Conservation (phyloP, 1,140 invertebrate species). For the Parasteatoda tepidariorum region DNA sequence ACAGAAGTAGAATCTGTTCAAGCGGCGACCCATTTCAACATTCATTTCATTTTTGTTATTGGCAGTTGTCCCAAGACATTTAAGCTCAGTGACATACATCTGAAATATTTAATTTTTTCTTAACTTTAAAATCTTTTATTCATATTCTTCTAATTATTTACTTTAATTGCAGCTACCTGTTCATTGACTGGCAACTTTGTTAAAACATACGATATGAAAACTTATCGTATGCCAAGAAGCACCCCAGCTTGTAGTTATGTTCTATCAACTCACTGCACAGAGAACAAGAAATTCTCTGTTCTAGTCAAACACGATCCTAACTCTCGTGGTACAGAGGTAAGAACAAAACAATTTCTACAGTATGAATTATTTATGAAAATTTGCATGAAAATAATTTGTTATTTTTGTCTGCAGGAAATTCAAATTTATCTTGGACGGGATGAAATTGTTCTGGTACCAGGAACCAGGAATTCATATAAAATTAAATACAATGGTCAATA, state of each 20-base stretch:
- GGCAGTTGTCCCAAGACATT: too few relatives aligned
- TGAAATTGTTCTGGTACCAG: not conserved
- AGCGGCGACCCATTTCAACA: too few relatives aligned
- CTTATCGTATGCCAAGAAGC: not conserved
- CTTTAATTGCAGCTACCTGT: slow-evolving; percentile 19
- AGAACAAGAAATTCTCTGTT: slow-evolving; percentile 31
- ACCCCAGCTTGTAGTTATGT: not conserved
- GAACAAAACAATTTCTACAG: not conserved
- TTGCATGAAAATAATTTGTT: not conserved
- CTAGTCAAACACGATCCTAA: not conserved
- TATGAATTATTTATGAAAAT: not conserved
- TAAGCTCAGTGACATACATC: too few relatives aligned
- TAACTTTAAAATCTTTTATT: too few relatives aligned
- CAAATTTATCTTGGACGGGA: slow-evolving; percentile 19
- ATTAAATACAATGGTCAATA: slow-evolving; percentile 23
- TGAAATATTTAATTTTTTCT: too few relatives aligned
- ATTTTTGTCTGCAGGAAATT: slow-evolving; percentile 17
- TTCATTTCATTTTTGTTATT: too few relatives aligned
- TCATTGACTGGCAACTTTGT: slow-evolving; percentile 3
- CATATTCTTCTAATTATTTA: too few relatives aligned
- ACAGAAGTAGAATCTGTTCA: too few relatives aligned
- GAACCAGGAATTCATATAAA: not conserved
- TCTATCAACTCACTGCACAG: slow-evolving; percentile 12
- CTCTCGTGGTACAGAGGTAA: not conserved
- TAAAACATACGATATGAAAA: slow-evolving; percentile 40